These are phyloP conservation scores for Gavia stellata DNA, from an alignment of 2,113 vertebrate genomes.

Conservation along the genomic window DNA sequence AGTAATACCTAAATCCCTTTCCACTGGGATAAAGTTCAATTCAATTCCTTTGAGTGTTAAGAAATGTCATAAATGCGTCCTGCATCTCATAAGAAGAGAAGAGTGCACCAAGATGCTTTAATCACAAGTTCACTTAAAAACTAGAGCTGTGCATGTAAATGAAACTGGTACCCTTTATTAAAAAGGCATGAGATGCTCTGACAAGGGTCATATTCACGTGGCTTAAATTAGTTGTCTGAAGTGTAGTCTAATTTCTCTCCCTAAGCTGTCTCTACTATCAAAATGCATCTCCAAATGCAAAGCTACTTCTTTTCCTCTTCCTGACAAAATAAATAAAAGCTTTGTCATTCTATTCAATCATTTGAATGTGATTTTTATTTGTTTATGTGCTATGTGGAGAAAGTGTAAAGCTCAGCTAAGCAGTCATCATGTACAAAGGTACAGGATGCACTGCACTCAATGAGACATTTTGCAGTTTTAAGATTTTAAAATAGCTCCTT, in stretches of 20 bases:
- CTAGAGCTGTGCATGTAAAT: background rate
- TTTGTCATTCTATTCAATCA: background rate
- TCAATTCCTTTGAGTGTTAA: background rate
- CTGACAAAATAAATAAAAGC: background rate
- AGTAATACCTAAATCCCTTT: background rate
- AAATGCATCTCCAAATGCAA: background rate
- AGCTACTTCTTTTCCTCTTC: background rate
- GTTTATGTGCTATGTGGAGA: background rate
- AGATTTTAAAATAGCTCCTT: background rate
- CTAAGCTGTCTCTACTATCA: background rate
- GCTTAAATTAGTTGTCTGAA: background rate
- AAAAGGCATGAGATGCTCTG: background rate
- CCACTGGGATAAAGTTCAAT: background rate
- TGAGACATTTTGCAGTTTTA: background rate
- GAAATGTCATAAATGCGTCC: background rate
- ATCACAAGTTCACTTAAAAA: background rate
- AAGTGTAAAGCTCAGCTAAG: background rate
- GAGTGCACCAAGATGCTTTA: background rate
- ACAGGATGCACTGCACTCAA: background rate
- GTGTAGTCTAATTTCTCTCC: background rate
- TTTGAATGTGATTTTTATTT: background rate
- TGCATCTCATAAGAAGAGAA: background rate
- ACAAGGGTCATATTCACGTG: background rate
- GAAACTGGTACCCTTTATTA: background rate
- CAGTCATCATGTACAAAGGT: background rate